Base-by-base conservation (phyloP, 2,888 invertebrate species). In the Tyria jacobaeae region DNA sequence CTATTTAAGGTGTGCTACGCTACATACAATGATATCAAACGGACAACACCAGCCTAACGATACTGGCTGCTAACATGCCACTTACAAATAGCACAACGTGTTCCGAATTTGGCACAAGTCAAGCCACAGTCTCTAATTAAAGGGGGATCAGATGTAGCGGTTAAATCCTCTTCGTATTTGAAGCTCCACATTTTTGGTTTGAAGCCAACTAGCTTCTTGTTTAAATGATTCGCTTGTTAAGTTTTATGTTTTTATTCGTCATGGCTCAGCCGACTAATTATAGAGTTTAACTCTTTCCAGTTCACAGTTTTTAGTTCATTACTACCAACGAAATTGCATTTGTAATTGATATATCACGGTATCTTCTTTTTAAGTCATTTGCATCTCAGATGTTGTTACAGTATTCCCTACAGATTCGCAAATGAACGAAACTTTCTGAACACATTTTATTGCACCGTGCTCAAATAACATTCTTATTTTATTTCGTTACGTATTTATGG, bases 141-240 rank as follows among this genome's bases (percentile, higher is more conserved):
- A 88, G 84, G 72, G 78, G 87, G 89, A 90, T 91, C 89, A 88
- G 86, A 85, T 87, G 86, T 84, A 83, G 84, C 83, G 79, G 83
- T 79, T 76, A 70, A 76, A 73, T 68, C 66, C 70, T 62, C 60
- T 56, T 66, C 76, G 72, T 79, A 78, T 78, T 81, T 78, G 79
- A 80, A 82, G 84, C 82, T 73, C 77, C 81, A 75, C 82, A 83
- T 82, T 87, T 87, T 90, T 91, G 91, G 90, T 91, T 83, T 74
- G 78, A 73, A 82, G 90, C 91, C 91, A 91, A 89, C 86, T 83
- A 80, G 79, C 78, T 84, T 83, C 86, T 87, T 86, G 85, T 85
- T 78, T 81, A 85, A 87, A 88, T 86, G 88, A 88, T 88, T 86
- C 85, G 86, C 84, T 80, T 80, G 85, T 88, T 87, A 86, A 83